Conservation (phyloP, 2,113 vertebrate genomes). For the Gulo gulo region DNA sequence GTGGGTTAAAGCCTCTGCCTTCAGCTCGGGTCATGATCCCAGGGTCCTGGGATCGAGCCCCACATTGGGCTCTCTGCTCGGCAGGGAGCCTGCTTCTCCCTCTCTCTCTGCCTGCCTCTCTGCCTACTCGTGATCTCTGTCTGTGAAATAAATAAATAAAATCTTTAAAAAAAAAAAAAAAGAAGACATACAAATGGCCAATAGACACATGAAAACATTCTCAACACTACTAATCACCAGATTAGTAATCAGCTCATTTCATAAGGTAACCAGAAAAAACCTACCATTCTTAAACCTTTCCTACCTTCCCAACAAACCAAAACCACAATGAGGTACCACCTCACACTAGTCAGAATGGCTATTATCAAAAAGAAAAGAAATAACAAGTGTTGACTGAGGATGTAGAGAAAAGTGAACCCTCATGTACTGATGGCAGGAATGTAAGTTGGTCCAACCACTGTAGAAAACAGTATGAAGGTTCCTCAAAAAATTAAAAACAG, state of each 20-base stretch:
- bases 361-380: not conserved
- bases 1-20: no score
- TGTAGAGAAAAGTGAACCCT: not conserved
- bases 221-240: not conserved
- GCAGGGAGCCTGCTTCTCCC: no score
- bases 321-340: not conserved
- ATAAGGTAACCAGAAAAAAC: conserved; percentile 47
- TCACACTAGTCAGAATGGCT: not conserved
- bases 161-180: no score
- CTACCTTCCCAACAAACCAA: not conserved
- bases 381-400: not conserved
- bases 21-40: no score
- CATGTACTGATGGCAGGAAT: not conserved
- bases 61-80: no score
- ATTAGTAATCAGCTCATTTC: not conserved
- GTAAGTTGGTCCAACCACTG: not conserved
- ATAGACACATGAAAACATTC: not conserved
- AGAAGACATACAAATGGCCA: not conserved
- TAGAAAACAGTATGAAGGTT: not conserved
- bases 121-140: no score
- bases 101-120: no score
- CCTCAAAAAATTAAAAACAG: no score
- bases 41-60: no score
- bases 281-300: conserved; percentile 21
- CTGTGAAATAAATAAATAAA: no score